Conservation (phyloP, 2,797 vertebrate species). For the Muscicapa striata region DNA sequence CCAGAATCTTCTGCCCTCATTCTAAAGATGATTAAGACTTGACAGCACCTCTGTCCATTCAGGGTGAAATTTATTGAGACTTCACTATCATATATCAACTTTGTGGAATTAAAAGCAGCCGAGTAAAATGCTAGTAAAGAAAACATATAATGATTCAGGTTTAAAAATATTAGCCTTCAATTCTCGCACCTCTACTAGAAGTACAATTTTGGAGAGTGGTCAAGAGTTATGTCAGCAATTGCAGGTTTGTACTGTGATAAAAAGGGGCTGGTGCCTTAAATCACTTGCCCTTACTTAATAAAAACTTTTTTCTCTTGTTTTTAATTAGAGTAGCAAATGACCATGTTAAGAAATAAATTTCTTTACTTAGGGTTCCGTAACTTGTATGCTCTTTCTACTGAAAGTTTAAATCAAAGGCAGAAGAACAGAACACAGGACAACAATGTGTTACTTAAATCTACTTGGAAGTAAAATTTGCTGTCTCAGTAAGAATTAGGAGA, state of each 20-base stretch:
- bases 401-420: not conserved
- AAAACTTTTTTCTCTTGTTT: not conserved
- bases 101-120: not conserved
- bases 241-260: not conserved
- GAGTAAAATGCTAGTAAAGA: slow-evolving; percentile 14
- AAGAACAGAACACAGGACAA: not conserved
- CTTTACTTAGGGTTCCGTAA: not conserved
- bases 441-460: not conserved
- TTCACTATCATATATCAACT: slow-evolving; percentile 6
- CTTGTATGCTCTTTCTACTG: not conserved
- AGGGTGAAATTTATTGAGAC: slow-evolving; percentile 39
- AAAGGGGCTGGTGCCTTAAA: not conserved
- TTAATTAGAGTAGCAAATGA: not conserved
- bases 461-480: not conserved
- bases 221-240: slow-evolving; percentile 3
- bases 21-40: slow-evolving; percentile 36
- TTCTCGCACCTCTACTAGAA: not conserved
- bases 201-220: not conserved
- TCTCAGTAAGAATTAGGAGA: not conserved
- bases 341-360: not conserved
- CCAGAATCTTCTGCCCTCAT: slow-evolving; percentile 44
- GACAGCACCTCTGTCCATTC: slow-evolving; percentile 54
- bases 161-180: slow-evolving; percentile 29
- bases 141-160: not conserved
- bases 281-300: not conserved